Evolutionary conservation across 2,888 invertebrate genomes (phyloP), one percentile per base, ranked within the genome.

Genomic region (Loripinus fragilis): DNA sequence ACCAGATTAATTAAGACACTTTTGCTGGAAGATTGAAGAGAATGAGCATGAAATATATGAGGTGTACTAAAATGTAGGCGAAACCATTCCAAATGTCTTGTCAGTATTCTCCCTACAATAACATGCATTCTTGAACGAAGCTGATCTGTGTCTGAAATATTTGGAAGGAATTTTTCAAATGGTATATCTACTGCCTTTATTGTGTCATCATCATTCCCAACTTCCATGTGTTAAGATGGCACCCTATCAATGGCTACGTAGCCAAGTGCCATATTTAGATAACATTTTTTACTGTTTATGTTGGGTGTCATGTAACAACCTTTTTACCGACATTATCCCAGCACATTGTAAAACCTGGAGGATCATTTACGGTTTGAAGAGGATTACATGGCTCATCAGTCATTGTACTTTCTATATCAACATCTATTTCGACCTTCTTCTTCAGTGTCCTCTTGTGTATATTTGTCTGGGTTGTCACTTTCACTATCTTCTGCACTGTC

Each of bases 231-330:
- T 23, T 5, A 20, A n/a, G 78, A 70, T 35, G 48, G 42, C 8
- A 74, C 64, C 52, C 78, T 65, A 45, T 78, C 70, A 2, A 78
- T 50, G 25, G 78, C 73, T 38, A 73, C 70, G 38, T 78, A 76
- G 20, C 70, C 82, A 23, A 68, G 66, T 33, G 69, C 79, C 70
- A 75, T 76, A 41, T 76, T 79, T 28, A 74, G 38, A 68, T 71
- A 71, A 7, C 28, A 45, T 74, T 79, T 74, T 60, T 74, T 30
- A 65, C 52, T 15, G 35, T 74, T 73, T 65, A 60, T 55, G 52
- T 55, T 48, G 66, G 76, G 41, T 48, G 50, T 15, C 66, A 55
- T 23, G 60, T 12, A 20, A 70, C 68, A 15, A 72, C 38, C 55
- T 52, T 67, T 35, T 66, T 72, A 7, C 77, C 73, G 25, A 69